Evolutionary conservation across 92 coral and sea anemone genomes (phyloP).

Genomic region (Epizoanthus ramosus): DNA sequence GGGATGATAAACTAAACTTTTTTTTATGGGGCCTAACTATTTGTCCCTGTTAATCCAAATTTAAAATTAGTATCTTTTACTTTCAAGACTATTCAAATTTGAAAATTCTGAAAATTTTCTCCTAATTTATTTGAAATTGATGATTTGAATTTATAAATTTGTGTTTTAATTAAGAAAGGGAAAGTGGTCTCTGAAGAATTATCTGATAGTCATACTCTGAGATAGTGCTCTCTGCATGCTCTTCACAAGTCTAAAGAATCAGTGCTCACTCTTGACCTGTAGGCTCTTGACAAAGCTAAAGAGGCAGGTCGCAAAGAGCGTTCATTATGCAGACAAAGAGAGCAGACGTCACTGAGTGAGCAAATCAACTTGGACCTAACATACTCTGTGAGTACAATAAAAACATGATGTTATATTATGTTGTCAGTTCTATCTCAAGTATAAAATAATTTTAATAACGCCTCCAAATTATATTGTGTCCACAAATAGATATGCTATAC

Average conservation of each 20-base stretch:
- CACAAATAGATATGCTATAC: background rate
- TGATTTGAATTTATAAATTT: no score
- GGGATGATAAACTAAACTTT: no score
- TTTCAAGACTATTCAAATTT: no score
- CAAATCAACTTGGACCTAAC: slow-evolving; percentile 96
- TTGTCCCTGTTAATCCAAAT: background rate
- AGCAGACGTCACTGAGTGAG: slow-evolving; percentile 90
- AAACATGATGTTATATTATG: background rate
- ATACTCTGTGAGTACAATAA: slow-evolving; percentile 79
- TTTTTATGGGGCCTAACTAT: no score
- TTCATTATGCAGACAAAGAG: slow-evolving; percentile 92
- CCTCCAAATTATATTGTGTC: background rate
- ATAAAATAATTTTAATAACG: background rate
- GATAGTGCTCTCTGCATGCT: no score
- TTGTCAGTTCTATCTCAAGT: background rate
- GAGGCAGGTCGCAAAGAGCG: slow-evolving; percentile 99
- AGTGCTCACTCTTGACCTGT: background rate
- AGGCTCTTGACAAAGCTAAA: slow-evolving; percentile 98
- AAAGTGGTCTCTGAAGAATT: no score
- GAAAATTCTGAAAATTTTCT: no score
- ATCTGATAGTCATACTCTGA: no score
- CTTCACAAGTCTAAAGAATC: background rate
- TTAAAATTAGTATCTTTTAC: background rate
- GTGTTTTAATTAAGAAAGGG: no score
- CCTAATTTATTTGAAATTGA: no score